A percentile compares a stretch with the other conserved stretches of the same genome.
Conservation (phyloP, 2,113 vertebrate genomes). For the Ammodytes dubius region DNA sequence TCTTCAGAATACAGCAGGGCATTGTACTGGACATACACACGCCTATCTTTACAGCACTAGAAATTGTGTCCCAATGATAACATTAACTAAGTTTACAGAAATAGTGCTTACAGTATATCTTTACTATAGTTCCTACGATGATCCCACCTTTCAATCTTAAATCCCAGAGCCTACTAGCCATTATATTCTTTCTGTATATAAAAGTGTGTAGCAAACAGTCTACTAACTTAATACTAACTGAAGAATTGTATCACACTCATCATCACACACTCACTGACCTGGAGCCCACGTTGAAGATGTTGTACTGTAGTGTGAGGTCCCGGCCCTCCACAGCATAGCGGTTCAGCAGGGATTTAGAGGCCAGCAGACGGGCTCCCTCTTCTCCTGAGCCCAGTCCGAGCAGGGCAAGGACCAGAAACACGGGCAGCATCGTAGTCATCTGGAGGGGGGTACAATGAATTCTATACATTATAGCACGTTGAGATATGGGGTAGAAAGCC, state of each 20-base stretch:
- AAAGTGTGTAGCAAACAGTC: background rate
- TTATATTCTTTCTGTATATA: background rate
- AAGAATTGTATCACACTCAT: background rate
- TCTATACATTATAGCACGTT: no score
- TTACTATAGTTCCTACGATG: no score
- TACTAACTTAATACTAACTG: background rate
- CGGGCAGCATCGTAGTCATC: conserved; percentile 86
- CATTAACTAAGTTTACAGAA: no score
- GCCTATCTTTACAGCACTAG: no score
- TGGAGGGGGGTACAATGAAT: conserved; percentile 43
- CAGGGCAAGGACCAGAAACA: conserved; percentile 69
- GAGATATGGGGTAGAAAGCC: background rate
- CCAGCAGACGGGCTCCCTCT: conserved; percentile 93
- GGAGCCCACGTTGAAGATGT: conserved; percentile 97
- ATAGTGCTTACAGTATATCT: no score
- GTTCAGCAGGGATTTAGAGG: conserved; percentile 95
- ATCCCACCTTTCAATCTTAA: no score
- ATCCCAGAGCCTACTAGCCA: background rate
- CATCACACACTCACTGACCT: conserved; percentile 81
- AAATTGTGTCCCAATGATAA: no score
- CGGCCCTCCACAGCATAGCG: conserved; percentile 95
- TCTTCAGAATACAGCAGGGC: no score
- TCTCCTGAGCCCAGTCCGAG: conserved; percentile 84
- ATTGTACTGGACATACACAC: no score
- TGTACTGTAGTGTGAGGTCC: conserved; percentile 96